Percentiles rank a stretch among this genome's conserved stretches.
Evolutionary conservation across 2,888 invertebrate species (phyloP).

Genomic region (Alcis repandata): DNA sequence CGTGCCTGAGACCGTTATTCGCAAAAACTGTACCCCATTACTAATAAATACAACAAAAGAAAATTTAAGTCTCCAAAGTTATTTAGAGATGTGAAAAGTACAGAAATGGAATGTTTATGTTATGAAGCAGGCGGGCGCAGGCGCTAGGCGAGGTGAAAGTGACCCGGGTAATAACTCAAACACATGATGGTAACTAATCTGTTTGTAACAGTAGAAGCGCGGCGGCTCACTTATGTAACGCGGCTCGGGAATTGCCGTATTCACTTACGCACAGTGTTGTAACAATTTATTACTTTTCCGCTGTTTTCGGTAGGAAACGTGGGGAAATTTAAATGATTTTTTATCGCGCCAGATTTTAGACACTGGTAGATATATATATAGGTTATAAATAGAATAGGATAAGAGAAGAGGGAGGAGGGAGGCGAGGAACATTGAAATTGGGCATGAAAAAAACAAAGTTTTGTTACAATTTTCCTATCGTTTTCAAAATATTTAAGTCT

Average conservation of each 20-base stretch:
- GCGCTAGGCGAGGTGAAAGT: slow-evolving; percentile 46
- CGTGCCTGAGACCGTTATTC: not conserved
- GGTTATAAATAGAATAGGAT: too few relatives aligned
- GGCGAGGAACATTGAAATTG: too few relatives aligned
- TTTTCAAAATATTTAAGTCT: too few relatives aligned
- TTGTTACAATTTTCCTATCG: too few relatives aligned
- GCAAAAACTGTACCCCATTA: not conserved
- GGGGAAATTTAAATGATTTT: not conserved
- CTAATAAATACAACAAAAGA: slow-evolving; percentile 10
- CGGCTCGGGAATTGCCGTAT: slow-evolving; percentile 47
- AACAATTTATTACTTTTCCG: slow-evolving; percentile 38
- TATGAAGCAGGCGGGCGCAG: slow-evolving; percentile 32
- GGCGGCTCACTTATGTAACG: slow-evolving; percentile 43
- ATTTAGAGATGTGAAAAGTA: slow-evolving; percentile 18
- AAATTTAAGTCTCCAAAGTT: slow-evolving; percentile 20
- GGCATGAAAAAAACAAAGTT: too few relatives aligned
- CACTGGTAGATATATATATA: too few relatives aligned
- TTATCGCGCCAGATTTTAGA: too few relatives aligned
- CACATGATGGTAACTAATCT: slow-evolving; percentile 51
- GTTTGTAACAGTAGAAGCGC: slow-evolving; percentile 49
- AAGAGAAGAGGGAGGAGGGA: too few relatives aligned
- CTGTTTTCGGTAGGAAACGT: slow-evolving; percentile 7
- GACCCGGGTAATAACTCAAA: slow-evolving; percentile 42
- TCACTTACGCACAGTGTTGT: slow-evolving; percentile 44
- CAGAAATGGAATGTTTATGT: slow-evolving; percentile 30